Percentiles rank a stretch among this genome's conserved stretches.
These are phyloP conservation scores for Aplidium turbinatum DNA, from an alignment of 23 tunicate species.

Conservation along the genomic window DNA sequence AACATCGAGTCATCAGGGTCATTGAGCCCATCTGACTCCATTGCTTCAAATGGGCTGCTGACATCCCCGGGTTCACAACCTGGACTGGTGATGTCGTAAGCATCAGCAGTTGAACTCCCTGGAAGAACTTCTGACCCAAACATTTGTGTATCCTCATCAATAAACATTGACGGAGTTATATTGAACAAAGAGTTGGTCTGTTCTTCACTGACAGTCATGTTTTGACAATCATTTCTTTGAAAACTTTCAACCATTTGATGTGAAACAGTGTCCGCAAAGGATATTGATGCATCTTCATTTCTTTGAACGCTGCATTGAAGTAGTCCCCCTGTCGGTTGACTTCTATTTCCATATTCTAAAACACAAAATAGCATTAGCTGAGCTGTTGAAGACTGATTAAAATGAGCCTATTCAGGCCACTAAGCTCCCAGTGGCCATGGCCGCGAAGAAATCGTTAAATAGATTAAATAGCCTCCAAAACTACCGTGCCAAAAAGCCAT, in stretches of 20 bases:
- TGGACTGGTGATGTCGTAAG: slow-evolving; percentile 61
- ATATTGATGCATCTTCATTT: no score
- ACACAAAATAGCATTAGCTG: no score
- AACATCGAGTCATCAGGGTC: slow-evolving; percentile 46
- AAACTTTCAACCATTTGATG: neutral
- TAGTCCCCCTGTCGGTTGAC: no score
- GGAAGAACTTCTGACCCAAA: slow-evolving; percentile 2
- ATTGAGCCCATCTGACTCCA: slow-evolving; percentile 79
- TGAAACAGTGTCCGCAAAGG: no score
- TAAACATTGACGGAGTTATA: slow-evolving; percentile 4
- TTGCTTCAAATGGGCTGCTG: slow-evolving; percentile 83
- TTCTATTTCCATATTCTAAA: no score
- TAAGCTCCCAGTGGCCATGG: no score
- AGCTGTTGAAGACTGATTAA: no score
- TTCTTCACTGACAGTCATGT: neutral
- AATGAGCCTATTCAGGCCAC: no score
- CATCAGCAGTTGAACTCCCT: slow-evolving; percentile 51
- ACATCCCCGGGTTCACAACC: slow-evolving; percentile 61
- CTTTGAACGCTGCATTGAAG: no score
- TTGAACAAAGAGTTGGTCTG: neutral
- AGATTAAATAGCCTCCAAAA: no score
- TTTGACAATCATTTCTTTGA: neutral
- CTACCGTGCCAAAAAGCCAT: no score
- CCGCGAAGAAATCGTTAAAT: no score
- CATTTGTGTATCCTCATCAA: slow-evolving; percentile 81